Evolutionary conservation across 2,797 vertebrate genomes (phyloP).

Genomic region (Sarcoramphus papa): DNA sequence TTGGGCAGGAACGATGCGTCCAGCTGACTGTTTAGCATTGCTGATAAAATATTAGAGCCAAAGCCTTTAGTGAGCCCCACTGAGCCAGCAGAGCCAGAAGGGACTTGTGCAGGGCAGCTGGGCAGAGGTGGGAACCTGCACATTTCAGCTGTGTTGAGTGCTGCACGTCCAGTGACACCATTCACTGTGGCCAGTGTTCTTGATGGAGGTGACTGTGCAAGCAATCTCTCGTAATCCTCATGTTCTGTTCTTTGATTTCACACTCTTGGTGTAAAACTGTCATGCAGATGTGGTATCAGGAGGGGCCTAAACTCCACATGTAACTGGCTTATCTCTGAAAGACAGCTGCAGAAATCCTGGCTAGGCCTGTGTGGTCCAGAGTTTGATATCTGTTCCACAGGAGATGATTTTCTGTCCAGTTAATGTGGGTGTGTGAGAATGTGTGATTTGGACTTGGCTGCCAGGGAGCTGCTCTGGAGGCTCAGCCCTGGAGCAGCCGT

Average conservation of each 20-base stretch:
- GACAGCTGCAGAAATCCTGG: not conserved
- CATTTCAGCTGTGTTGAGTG: not conserved
- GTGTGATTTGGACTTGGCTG: not conserved
- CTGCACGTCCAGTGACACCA: not conserved
- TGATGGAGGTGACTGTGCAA: not conserved
- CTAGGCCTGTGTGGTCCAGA: not conserved
- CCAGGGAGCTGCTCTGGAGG: not conserved
- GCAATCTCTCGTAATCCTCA: not conserved
- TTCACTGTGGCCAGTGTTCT: not conserved
- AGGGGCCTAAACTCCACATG: not conserved
- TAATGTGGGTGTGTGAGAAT: rapidly evolving
- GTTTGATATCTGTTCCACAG: not conserved
- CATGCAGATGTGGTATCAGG: not conserved
- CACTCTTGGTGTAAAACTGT: not conserved
- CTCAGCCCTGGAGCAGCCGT: not conserved
- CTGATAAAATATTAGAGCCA: not conserved
- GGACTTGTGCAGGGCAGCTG: not conserved
- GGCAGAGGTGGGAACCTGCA: not conserved
- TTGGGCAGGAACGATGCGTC: not conserved
- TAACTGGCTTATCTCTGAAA: not conserved
- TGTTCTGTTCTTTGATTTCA: not conserved
- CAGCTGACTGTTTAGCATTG: not conserved
- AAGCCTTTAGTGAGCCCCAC: not conserved
- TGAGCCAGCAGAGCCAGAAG: not conserved
- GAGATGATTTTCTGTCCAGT: not conserved